A percentile compares a stretch with the other conserved stretches of the same genome.
Evolutionary conservation across 35 echinoderm and acorn worm genomes (phyloP).

Genomic region (Acanthaster planci): DNA sequence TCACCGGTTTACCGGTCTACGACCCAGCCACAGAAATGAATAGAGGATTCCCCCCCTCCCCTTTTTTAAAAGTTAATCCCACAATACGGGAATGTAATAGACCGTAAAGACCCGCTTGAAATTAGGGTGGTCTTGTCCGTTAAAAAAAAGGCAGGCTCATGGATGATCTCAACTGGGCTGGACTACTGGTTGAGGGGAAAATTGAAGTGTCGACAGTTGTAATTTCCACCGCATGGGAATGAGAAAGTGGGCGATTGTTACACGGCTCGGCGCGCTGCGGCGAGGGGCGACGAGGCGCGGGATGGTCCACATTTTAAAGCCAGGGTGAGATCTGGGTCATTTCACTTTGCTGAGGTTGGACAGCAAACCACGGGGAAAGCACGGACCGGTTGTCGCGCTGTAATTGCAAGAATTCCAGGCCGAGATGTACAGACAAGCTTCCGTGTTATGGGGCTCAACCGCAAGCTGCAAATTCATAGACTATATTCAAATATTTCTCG

Average conservation of each 20-base stretch:
- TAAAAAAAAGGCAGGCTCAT: background rate
- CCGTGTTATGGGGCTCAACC: background rate
- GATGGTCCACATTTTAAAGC: background rate
- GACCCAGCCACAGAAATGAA: background rate
- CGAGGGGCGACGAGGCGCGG: background rate
- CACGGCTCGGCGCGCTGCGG: background rate
- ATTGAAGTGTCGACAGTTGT: background rate
- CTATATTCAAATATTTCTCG: too few relatives aligned
- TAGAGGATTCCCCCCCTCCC: too few relatives aligned
- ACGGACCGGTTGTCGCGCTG: background rate
- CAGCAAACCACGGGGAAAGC: too few relatives aligned
- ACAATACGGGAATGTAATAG: conserved; percentile 5
- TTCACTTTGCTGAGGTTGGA: background rate
- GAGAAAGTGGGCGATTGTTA: background rate
- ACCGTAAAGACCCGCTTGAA: background rate
- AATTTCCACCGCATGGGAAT: background rate
- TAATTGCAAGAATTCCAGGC: background rate
- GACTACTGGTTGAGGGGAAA: background rate
- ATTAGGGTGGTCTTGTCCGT: background rate
- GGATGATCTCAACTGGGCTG: background rate
- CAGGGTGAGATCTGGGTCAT: conserved; percentile 24
- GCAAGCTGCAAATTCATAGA: background rate
- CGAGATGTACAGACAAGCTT: background rate
- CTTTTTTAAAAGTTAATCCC: background rate
- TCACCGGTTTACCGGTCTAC: background rate